phyloP scores from a whole-genome alignment of 1,140 invertebrate genomes.

The Pseudachorutes palmiensis region DNA sequence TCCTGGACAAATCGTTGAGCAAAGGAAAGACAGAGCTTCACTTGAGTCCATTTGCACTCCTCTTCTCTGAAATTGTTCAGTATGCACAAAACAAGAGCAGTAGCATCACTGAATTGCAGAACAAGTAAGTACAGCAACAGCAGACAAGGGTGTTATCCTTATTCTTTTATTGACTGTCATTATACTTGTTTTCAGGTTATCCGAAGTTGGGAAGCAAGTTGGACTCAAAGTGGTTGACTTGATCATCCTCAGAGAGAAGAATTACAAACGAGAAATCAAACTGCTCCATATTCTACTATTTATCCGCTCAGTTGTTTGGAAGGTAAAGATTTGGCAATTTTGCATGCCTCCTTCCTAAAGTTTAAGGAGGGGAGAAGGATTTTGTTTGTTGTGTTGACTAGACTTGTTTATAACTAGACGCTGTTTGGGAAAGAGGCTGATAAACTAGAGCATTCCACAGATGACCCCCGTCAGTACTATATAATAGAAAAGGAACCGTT shows the following conservation, averaged over 20 bases:
- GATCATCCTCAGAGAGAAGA: conserved; percentile 84
- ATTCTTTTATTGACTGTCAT: no score
- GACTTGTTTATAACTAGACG: conserved; percentile 51
- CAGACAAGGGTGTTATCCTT: no score
- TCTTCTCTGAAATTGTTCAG: conserved; percentile 97
- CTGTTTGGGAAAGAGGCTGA: conserved; percentile 97
- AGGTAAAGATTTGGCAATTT: conserved; percentile 55
- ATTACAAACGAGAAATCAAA: conserved; percentile 91
- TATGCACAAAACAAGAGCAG: conserved; percentile 94
- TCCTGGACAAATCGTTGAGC: conserved; percentile 83
- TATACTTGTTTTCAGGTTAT: no score
- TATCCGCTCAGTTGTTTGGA: conserved; percentile 94
- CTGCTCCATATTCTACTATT: conserved; percentile 90
- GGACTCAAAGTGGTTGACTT: conserved; percentile 87
- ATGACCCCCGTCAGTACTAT: conserved; percentile 95
- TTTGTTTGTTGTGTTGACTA: no score
- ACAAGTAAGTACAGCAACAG: no score
- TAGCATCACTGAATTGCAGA: conserved; percentile 89
- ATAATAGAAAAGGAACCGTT: conserved; percentile 97
- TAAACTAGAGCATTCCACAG: conserved; percentile 95
- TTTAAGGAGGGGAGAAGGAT: conserved; percentile 13
- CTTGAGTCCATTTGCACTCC: conserved; percentile 82
- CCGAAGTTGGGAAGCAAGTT: conserved; percentile 89
- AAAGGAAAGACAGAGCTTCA: conserved; percentile 87
- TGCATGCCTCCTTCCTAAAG: neutral